Percentiles rank a stretch among this genome's conserved stretches.
These are phyloP conservation scores for Argyrosomus japonicus DNA, from an alignment of 2,113 vertebrate species.

Conservation along the genomic window DNA sequence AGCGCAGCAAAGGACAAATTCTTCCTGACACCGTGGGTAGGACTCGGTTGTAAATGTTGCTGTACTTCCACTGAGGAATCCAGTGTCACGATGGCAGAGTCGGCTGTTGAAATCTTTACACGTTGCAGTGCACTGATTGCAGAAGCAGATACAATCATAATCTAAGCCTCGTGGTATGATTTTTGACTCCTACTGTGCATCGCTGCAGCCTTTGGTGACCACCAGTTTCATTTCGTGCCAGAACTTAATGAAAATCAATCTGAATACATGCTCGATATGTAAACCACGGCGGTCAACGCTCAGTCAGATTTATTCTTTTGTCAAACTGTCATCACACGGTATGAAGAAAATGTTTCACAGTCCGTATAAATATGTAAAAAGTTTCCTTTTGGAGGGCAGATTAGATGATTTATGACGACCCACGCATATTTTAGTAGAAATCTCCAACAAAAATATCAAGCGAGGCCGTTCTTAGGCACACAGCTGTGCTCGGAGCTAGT, in stretches of 20 bases:
- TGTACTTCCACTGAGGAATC: conserved; percentile 23
- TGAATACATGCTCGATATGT: not conserved
- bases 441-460: not conserved
- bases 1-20: conserved; percentile 53
- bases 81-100: conserved; percentile 28
- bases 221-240: not conserved
- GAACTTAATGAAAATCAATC: not conserved
- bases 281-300: not conserved
- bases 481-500: no score
- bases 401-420: not conserved
- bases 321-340: not conserved
- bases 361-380: not conserved
- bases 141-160: conserved; percentile 9
- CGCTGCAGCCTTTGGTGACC: not conserved
- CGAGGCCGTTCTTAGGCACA: no score
- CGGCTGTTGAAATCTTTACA: conserved; percentile 24
- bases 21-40: conserved; percentile 29
- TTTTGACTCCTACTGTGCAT: not conserved
- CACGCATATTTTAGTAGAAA: not conserved
- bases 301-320: not conserved
- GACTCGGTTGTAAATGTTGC: conserved; percentile 6
- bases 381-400: not conserved
- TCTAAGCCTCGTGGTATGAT: not conserved
- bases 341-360: not conserved
- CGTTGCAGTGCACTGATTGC: not conserved